phyloP scores from a whole-genome alignment of 2,113 vertebrate species.

The Phalacrocorax pelagicus region DNA sequence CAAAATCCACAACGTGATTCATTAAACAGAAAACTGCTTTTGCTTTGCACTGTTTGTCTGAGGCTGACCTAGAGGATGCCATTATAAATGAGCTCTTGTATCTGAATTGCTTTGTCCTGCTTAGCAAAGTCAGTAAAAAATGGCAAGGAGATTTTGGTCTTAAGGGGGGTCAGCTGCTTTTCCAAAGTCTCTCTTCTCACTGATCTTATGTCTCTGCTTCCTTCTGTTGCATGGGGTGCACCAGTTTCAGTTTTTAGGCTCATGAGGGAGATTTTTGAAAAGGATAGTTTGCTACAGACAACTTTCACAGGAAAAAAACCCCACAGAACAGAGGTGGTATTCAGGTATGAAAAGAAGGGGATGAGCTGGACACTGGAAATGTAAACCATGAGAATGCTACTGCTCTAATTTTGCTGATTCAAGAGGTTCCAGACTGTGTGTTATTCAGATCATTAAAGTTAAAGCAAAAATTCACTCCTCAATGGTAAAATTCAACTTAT shows the following conservation, averaged over 20 bases:
- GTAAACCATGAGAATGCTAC: neutral
- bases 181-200: neutral
- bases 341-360: neutral
- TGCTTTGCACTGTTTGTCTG: slow-evolving; percentile 27
- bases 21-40: slow-evolving; percentile 44
- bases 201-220: neutral
- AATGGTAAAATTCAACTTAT: neutral
- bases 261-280: neutral
- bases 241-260: neutral
- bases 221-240: neutral
- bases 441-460: neutral
- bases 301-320: neutral
- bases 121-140: slow-evolving; percentile 28
- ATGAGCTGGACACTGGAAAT: neutral
- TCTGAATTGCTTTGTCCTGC: slow-evolving; percentile 24
- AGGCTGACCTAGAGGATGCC: slow-evolving; percentile 18
- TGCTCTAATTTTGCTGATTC: neutral
- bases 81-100: slow-evolving; percentile 51
- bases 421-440: neutral
- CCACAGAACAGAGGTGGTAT: neutral
- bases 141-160: neutral
- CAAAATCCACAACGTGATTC: slow-evolving; percentile 45
- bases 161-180: neutral
- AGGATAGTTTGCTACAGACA: neutral
- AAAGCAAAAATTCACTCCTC: neutral